Conservation (phyloP, 2,888 invertebrate species). For the Cryptophagus acutangulus region DNA sequence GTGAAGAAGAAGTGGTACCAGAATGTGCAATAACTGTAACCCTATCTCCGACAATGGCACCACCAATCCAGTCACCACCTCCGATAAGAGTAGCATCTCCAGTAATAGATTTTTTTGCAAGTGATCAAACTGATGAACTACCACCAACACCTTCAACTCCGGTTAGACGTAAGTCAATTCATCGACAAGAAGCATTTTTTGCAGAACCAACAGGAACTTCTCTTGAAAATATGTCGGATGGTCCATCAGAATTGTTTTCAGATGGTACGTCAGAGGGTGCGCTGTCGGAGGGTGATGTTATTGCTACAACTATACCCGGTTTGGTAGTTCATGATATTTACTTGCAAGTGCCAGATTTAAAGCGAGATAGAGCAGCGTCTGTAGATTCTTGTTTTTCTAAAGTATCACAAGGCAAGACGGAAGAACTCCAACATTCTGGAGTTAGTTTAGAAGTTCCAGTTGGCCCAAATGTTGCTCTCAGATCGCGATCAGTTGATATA, state of each 20-base stretch:
- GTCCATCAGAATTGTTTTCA: slow-evolving; percentile 44
- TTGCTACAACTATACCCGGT: slow-evolving; percentile 36
- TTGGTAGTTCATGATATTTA: slow-evolving; percentile 44
- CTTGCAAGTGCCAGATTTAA: slow-evolving; percentile 72
- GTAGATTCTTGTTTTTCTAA: slow-evolving; percentile 84
- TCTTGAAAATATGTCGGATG: slow-evolving; percentile 61
- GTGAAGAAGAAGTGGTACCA: slow-evolving; percentile 44
- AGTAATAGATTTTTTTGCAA: slow-evolving; percentile 55
- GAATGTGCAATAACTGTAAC: slow-evolving; percentile 62
- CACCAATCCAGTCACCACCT: slow-evolving; percentile 44
- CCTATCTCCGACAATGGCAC: slow-evolving; percentile 53
- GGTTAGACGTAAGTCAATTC: slow-evolving; percentile 65
- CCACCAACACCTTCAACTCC: slow-evolving; percentile 38
- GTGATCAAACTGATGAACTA: slow-evolving; percentile 34
- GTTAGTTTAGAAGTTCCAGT: slow-evolving; percentile 67
- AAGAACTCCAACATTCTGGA: slow-evolving; percentile 62
- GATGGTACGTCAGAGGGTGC: slow-evolving; percentile 43
- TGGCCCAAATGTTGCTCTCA: slow-evolving; percentile 57
- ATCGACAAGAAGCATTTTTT: slow-evolving; percentile 78
- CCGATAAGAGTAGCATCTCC: slow-evolving; percentile 49
- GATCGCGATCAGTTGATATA: slow-evolving; percentile 83
- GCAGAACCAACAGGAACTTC: slow-evolving; percentile 69
- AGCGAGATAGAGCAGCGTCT: slow-evolving; percentile 79
- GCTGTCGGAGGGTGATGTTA: slow-evolving; percentile 34
- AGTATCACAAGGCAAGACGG: slow-evolving; percentile 66